phyloP scores from a whole-genome alignment of 2,888 invertebrate species.

The Eubasilissa splendida region DNA sequence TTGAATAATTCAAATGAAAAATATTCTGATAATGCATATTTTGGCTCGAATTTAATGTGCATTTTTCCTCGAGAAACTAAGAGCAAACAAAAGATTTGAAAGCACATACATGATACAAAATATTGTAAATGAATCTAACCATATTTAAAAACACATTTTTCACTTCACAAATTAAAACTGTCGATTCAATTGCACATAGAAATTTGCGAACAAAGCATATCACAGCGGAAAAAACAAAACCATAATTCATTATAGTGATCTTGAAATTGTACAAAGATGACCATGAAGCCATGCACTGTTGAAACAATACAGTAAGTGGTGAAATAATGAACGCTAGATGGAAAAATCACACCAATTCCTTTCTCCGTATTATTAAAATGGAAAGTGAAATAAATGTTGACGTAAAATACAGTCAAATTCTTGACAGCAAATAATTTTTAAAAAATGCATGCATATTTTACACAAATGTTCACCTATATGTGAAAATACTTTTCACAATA shows the following conservation, averaged over 20 bases:
- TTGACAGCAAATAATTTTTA: not conserved
- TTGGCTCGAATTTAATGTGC: not conserved
- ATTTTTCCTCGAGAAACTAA: too few species aligned
- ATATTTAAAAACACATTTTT: slow-evolving; percentile 32
- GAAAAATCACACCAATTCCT: slow-evolving; percentile 16
- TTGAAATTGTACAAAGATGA: slow-evolving; percentile 16
- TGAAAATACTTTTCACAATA: slow-evolving; percentile 10
- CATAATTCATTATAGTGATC: slow-evolving; percentile 7
- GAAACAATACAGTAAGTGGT: slow-evolving; percentile 27
- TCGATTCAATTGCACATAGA: slow-evolving; percentile 5
- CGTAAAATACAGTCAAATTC: not conserved
- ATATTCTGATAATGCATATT: not conserved
- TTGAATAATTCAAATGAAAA: not conserved
- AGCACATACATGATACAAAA: slow-evolving; percentile 7
- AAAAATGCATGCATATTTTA: slow-evolving; percentile 23
- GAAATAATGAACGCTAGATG: slow-evolving; percentile 14
- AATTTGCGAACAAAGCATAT: slow-evolving; percentile 18
- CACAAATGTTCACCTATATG: not conserved
- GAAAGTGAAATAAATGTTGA: slow-evolving; percentile 36
- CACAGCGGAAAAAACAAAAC: slow-evolving; percentile 2
- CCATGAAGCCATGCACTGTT: slow-evolving; percentile 24
- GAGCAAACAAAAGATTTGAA: not conserved
- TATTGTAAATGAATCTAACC: slow-evolving; percentile 22
- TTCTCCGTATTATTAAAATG: slow-evolving; percentile 32
- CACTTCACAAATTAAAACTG: slow-evolving; percentile 11